Evolutionary conservation across 64 coral and sea anemone species (phyloP), one percentile per base, ranked within the genome.

Genomic region (Pocillopora damicornis): DNA sequence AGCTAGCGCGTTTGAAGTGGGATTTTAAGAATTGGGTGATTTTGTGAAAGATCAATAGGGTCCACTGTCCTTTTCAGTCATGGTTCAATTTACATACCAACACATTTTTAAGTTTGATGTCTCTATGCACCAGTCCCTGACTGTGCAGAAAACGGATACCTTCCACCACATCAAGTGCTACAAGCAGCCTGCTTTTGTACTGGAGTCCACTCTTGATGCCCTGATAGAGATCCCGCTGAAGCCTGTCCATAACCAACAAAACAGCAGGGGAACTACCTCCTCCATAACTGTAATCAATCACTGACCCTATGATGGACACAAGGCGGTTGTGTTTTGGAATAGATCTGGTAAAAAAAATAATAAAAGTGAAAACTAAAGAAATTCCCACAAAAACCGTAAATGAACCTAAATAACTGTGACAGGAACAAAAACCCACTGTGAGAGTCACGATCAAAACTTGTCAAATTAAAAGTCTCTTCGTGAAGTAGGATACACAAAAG

Each of bases 101-200:
- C 6, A 99, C 96, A 80, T 99, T 99, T 87, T 99, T 99, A 0
- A 99, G 83, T 37, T 99, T 99, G 62, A 99, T 99, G 73, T 99
- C 96, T 15, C 96, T 66, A 66, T 99, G 96, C 71, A 99, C 93
- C 45, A 99, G 45, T 30, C 96, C 96, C 67, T 99, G 96, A 75
- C 96, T 99, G 61, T 99, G 96, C 4, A 99, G 86, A 92, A 99
- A 99, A 11, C 96, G 83, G 75, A 99, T 95, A 14, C 96, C 96
- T 60, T 99, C 93, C 34, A 99, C 90, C 37, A 99, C 96, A 86
- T 99, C 96, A 34, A 92, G 68, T 51, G 96, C 96, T 65, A 99
- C 89, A 63, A 91, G 82, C 71, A 99, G 85, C 25, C 96, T 87
- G 17, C 88, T 86, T 59, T 90, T 77, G 69, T 89, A 95, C 74